Conservation (phyloP, 1,140 invertebrate species). For the Pseudomyrmex cubaensis region DNA sequence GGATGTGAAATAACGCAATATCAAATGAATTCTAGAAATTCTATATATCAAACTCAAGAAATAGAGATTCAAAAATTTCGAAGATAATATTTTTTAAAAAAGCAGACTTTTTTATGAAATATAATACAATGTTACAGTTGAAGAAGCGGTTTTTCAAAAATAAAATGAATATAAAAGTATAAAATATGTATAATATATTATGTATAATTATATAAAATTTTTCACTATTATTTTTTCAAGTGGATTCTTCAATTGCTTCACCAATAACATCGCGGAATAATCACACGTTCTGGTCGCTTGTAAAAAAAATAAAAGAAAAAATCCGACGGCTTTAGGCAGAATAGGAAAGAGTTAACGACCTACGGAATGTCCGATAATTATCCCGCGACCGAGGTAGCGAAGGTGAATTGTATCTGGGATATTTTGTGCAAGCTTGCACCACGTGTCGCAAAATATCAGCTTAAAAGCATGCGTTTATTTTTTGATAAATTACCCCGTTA, state of each 20-base stretch:
- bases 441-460: conserved; percentile 79
- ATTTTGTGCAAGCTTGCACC: conserved; percentile 68
- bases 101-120: background rate
- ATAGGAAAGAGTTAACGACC: conserved; percentile 32
- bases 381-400: conserved; percentile 54
- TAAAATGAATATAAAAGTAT: background rate
- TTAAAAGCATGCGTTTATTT: conserved; percentile 80
- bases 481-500: conserved; percentile 79
- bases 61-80: conserved; percentile 3
- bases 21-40: background rate
- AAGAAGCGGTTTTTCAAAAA: background rate
- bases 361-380: conserved; percentile 61
- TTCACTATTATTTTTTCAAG: background rate
- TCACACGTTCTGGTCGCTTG: conserved; percentile 17
- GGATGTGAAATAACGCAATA: conserved; percentile 19
- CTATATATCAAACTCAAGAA: background rate
- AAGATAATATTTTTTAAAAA: background rate
- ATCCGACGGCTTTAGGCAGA: conserved; percentile 28
- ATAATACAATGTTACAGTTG: background rate
- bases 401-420: conserved; percentile 63
- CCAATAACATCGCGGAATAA: conserved; percentile 31
- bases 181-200: background rate
- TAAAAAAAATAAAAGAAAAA: background rate
- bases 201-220: background rate
- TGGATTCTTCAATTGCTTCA: conserved; percentile 14